Evolutionary conservation across 2,113 vertebrate species (phyloP).

Genomic region (Climacteris rufus): DNA sequence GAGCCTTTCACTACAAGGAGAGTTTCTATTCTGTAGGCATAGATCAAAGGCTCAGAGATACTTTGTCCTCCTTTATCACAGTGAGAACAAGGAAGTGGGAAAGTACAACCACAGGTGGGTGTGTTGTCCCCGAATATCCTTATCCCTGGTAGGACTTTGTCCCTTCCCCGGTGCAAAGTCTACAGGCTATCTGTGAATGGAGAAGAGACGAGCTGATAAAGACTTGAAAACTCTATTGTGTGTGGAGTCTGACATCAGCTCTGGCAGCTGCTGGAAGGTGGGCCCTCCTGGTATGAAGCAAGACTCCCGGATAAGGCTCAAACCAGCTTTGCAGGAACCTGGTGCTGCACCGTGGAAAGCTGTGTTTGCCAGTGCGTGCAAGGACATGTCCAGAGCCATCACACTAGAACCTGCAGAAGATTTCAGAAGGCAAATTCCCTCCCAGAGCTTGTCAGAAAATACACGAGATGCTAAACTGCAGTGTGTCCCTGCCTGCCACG

Average conservation of each 20-base stretch:
- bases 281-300: not conserved
- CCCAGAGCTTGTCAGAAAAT: not conserved
- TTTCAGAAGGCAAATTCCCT: not conserved
- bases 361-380: not conserved
- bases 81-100: not conserved
- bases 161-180: not conserved
- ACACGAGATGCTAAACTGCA: not conserved
- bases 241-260: not conserved
- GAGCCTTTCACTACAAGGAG: not conserved
- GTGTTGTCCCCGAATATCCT: not conserved
- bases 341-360: not conserved
- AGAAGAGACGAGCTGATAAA: not conserved
- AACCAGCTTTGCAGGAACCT: constrained; percentile 36
- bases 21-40: not conserved
- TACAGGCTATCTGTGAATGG: not conserved
- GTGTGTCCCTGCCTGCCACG: not conserved
- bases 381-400: not conserved
- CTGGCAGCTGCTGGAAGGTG: not conserved
- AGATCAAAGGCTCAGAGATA: not conserved
- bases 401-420: not conserved
- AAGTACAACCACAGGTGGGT: not conserved
- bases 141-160: not conserved
- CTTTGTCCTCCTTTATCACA: not conserved
- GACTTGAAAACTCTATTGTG: not conserved
- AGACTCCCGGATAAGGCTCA: not conserved